phyloP scores from a whole-genome alignment of 1,140 invertebrate genomes.

The Nymphalis io region DNA sequence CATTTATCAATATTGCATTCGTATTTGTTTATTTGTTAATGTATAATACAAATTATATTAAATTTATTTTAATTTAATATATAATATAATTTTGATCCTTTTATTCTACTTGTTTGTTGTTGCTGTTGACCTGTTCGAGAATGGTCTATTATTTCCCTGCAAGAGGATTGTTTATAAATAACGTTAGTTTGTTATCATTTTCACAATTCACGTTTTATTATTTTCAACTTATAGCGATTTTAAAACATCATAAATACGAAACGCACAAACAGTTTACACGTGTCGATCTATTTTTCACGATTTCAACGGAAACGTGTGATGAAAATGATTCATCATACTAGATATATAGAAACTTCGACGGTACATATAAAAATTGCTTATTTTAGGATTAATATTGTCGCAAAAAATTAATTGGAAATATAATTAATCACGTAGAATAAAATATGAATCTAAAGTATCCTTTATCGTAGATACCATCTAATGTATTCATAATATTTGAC shows the following conservation, averaged over 20 bases:
- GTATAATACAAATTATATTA: neutral
- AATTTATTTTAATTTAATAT: neutral
- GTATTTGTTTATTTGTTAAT: neutral
- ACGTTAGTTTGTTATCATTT: neutral
- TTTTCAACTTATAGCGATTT: constrained; percentile 6
- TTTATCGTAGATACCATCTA: constrained; percentile 23
- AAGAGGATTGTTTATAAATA: too few relatives aligned
- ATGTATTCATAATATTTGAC: constrained; percentile 21
- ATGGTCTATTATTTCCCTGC: too few relatives aligned
- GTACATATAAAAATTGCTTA: neutral
- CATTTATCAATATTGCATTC: neutral
- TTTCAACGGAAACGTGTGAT: constrained; percentile 18
- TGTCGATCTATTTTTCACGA: constrained; percentile 25
- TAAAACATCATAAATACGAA: constrained; percentile 12
- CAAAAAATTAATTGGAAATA: constrained; percentile 11
- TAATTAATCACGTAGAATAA: constrained; percentile 14
- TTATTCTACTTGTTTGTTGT: too few relatives aligned
- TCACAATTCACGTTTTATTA: neutral
- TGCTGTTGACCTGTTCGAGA: too few relatives aligned
- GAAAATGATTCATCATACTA: constrained; percentile 15
- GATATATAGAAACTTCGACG: neutral
- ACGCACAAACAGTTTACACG: constrained; percentile 20
- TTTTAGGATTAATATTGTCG: neutral
- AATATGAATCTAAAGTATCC: neutral
- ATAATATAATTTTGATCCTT: neutral